Evolutionary conservation across 1,140 invertebrate species (phyloP).

Genomic region (Leptoteleia sp.): DNA sequence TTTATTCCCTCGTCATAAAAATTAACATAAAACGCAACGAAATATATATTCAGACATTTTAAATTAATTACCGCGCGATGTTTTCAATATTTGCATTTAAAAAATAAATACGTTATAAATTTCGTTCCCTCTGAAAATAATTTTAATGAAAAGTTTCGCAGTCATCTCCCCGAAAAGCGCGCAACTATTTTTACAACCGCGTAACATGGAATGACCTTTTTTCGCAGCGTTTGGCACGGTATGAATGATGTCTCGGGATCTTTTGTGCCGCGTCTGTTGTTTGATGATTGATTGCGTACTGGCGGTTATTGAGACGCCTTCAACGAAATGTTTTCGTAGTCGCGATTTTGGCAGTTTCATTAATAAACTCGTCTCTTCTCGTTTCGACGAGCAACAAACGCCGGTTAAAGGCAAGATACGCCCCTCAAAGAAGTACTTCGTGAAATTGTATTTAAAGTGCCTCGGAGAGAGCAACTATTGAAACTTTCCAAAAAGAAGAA

Average conservation of each 20-base stretch:
- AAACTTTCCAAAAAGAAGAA: too few relatives aligned
- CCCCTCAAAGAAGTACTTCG: neutral
- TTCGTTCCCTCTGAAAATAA: too few relatives aligned
- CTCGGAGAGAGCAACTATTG: too few relatives aligned
- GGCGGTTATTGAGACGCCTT: constrained; percentile 27
- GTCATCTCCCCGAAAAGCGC: too few relatives aligned
- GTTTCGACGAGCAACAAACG: neutral
- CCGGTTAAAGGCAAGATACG: neutral
- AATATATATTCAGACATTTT: too few relatives aligned
- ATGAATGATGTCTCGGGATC: constrained; percentile 34
- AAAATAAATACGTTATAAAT: too few relatives aligned
- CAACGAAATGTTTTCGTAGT: constrained; percentile 25
- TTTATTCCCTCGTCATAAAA: too few relatives aligned
- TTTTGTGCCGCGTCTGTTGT: constrained; percentile 25
- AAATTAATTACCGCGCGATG: too few relatives aligned
- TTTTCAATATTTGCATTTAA: too few relatives aligned
- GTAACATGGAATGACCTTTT: constrained; percentile 20
- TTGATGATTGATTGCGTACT: constrained; percentile 39
- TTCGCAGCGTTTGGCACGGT: constrained; percentile 11
- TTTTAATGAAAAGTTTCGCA: too few relatives aligned
- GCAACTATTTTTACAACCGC: too few relatives aligned
- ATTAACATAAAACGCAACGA: too few relatives aligned
- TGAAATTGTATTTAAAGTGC: neutral
- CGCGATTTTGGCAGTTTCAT: constrained; percentile 30
- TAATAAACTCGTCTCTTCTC: constrained; percentile 35